Percentiles rank a stretch among this genome's conserved stretches.
phyloP scores from a whole-genome alignment of 1,140 invertebrate species.

The Orchesella cincta region DNA sequence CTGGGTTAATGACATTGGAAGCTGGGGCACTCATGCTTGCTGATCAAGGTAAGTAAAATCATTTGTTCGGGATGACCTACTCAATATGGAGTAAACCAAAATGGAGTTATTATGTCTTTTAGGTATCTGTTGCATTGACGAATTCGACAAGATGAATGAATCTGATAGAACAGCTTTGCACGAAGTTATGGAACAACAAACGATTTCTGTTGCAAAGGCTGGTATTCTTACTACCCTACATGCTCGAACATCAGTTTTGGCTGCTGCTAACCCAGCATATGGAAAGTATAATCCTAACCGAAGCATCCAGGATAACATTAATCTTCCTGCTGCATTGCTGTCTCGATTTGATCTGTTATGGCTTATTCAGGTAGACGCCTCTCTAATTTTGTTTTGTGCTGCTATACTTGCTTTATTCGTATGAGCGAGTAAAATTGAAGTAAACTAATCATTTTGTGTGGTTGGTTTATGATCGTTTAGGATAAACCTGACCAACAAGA shows the following conservation, averaged over 20 bases:
- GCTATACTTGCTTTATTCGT: too few species aligned
- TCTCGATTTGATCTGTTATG: slow-evolving; percentile 97
- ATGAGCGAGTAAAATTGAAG: not conserved
- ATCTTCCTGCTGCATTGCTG: slow-evolving; percentile 94
- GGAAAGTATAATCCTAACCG: slow-evolving; percentile 96
- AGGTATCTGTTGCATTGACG: slow-evolving; percentile 98
- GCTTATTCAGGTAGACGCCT: slow-evolving; percentile 82
- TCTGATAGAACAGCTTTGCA: slow-evolving; percentile 94
- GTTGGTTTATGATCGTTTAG: slow-evolving; percentile 29
- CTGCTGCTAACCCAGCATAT: slow-evolving; percentile 98
- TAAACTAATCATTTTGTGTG: not conserved
- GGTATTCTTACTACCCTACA: slow-evolving; percentile 98
- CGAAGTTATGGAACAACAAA: slow-evolving; percentile 99
- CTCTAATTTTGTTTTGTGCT: not conserved
- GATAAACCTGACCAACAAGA: slow-evolving; percentile 46
- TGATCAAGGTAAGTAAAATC: slow-evolving; percentile 68
- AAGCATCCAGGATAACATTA: slow-evolving; percentile 95
- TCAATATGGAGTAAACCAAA: not conserved
- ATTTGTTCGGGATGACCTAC: not conserved
- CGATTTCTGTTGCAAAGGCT: slow-evolving; percentile 99
- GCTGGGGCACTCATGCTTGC: slow-evolving; percentile 97
- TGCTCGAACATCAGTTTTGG: slow-evolving; percentile 94
- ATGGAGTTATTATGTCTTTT: not conserved
- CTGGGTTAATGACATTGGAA: slow-evolving; percentile 95
- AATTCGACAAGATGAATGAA: slow-evolving; percentile 99